phyloP scores from a whole-genome alignment of 2,113 vertebrate genomes.

The Dendrocopos noguchii region DNA sequence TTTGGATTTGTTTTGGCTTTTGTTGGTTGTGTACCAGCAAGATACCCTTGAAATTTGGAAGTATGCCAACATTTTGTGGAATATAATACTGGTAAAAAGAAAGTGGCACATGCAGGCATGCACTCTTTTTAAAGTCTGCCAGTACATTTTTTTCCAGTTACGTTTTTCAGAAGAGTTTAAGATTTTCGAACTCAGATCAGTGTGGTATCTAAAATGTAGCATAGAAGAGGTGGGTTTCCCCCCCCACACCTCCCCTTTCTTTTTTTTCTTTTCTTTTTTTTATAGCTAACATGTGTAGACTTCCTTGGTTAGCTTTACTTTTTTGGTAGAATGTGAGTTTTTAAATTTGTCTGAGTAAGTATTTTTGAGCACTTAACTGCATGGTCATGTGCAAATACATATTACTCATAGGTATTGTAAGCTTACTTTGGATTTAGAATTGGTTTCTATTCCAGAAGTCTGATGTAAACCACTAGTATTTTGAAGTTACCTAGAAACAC shows the following conservation, averaged over 20 bases:
- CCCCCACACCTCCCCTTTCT: neutral
- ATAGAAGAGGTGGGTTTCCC: accelerated
- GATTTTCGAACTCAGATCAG: neutral
- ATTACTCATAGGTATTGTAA: neutral
- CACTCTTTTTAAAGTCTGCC: neutral
- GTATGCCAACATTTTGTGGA: neutral
- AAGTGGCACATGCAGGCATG: neutral
- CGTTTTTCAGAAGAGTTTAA: neutral
- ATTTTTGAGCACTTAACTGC: neutral
- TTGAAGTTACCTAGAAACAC: neutral
- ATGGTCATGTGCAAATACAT: neutral
- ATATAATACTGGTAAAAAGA: neutral
- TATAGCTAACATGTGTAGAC: neutral
- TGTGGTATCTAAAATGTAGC: neutral
- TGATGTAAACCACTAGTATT: neutral
- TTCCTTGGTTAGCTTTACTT: neutral
- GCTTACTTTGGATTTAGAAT: neutral
- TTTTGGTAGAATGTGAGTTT: neutral
- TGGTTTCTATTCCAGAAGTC: neutral
- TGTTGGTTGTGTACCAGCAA: neutral
- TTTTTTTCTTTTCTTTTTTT: neutral
- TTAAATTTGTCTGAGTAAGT: neutral
- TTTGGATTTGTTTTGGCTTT: neutral
- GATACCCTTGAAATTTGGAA: neutral
- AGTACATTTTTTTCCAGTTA: neutral